Evolutionary conservation across 2,888 invertebrate genomes (phyloP).

Genomic region (Agrilus cyanescens): DNA sequence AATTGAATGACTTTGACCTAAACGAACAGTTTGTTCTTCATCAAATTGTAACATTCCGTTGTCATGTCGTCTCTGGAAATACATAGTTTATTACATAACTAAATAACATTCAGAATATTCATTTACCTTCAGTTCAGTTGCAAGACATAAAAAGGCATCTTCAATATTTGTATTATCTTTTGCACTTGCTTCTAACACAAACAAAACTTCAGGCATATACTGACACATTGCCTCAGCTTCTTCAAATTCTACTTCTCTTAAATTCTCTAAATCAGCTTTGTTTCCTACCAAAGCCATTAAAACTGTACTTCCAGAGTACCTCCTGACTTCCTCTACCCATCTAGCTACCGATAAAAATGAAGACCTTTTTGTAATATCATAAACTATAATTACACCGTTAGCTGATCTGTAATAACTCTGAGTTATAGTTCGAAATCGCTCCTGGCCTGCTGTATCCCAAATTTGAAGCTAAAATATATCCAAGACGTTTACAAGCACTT

Average conservation of each 20-base stretch:
- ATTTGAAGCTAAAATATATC: conserved; percentile 65
- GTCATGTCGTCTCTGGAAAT: conserved; percentile 62
- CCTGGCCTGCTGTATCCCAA: conserved; percentile 96
- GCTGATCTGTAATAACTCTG: conserved; percentile 96
- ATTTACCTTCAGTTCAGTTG: conserved; percentile 72
- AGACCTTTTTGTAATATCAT: conserved; percentile 88
- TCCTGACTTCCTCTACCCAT: conserved; percentile 93
- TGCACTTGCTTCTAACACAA: conserved; percentile 80
- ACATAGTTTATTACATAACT: background rate
- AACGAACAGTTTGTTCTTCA: conserved; percentile 50
- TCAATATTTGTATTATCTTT: conserved; percentile 88
- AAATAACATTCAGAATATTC: background rate
- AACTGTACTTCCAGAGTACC: conserved; percentile 87
- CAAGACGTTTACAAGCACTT: conserved; percentile 2
- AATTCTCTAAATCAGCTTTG: conserved; percentile 73
- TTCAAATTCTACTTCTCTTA: conserved; percentile 72
- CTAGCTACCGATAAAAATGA: conserved; percentile 84
- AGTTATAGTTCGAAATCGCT: conserved; percentile 91
- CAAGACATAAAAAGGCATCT: conserved; percentile 74
- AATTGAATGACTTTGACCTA: conserved; percentile 58
- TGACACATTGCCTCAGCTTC: conserved; percentile 82
- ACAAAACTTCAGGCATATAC: conserved; percentile 75
- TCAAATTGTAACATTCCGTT: conserved; percentile 50
- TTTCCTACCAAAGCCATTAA: conserved; percentile 86
- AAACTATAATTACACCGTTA: conserved; percentile 93